Percentiles rank a stretch among this genome's conserved stretches.
Conservation (phyloP, 2,797 vertebrate genomes). For the Manis javanica region DNA sequence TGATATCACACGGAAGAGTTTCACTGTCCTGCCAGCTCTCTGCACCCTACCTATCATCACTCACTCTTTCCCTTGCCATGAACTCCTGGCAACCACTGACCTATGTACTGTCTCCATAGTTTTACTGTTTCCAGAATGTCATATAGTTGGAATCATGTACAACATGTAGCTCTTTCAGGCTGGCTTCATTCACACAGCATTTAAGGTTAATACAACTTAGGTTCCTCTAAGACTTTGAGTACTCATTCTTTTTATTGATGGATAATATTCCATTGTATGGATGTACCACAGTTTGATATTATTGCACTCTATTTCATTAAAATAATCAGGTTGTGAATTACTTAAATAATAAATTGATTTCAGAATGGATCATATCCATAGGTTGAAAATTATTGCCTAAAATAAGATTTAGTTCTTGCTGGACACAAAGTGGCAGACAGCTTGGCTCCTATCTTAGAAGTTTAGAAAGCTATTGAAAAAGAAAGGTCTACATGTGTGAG, state of each 20-base stretch:
- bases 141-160: background rate
- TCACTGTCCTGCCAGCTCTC: background rate
- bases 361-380: background rate
- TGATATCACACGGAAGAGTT: background rate
- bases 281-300: background rate
- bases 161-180: too few species aligned
- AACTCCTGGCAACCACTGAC: background rate
- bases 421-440: background rate
- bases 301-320: background rate
- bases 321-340: background rate
- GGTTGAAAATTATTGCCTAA: background rate
- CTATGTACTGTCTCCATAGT: background rate
- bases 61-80: background rate
- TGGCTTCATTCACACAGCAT: background rate
- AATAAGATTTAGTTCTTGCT: background rate
- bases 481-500: background rate
- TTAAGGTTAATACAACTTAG: too few species aligned
- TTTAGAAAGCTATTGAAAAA: background rate
- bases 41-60: background rate
- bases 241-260: background rate
- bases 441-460: background rate
- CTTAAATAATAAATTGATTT: background rate
- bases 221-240: background rate
- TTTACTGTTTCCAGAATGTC: background rate
- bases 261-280: background rate